Percentiles rank a stretch among this genome's conserved stretches.
Evolutionary conservation across 2,888 invertebrate species (phyloP).

Genomic region (Dryobotodes eremita): DNA sequence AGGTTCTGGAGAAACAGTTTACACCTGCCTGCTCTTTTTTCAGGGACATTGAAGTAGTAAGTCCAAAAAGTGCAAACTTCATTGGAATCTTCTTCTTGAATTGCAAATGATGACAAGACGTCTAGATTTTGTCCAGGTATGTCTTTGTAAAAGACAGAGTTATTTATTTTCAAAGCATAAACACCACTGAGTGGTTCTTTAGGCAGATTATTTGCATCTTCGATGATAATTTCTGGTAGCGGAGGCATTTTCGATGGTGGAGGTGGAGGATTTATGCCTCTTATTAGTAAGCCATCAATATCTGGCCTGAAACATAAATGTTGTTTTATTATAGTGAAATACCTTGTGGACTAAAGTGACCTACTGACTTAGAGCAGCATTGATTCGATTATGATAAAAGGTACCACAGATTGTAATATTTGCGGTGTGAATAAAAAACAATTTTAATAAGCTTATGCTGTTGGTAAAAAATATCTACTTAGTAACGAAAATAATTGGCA

Average conservation of each 20-base stretch:
- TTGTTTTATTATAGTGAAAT: not conserved
- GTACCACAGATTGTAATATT: not conserved
- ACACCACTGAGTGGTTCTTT: conserved; percentile 68
- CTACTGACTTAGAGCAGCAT: not conserved
- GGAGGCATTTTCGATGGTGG: conserved; percentile 74
- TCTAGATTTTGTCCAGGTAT: conserved; percentile 71
- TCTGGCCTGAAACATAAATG: conserved; percentile 77
- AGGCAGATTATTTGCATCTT: conserved; percentile 42
- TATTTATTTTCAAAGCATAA: conserved; percentile 84
- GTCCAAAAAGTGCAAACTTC: conserved; percentile 81
- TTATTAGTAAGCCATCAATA: conserved; percentile 77
- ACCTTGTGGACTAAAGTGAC: not conserved
- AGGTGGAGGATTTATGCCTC: conserved; percentile 78
- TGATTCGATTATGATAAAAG: not conserved
- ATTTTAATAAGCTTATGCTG: not conserved
- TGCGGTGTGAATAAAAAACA: not conserved
- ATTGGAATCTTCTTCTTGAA: conserved; percentile 75
- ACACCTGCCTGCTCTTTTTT: conserved; percentile 78
- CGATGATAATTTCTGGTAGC: conserved; percentile 74
- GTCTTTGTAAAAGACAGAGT: conserved; percentile 79
- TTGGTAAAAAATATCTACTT: too few species aligned
- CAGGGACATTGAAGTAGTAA: conserved; percentile 84
- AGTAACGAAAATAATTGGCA: not conserved
- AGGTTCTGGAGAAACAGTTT: conserved; percentile 87
- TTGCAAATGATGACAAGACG: conserved; percentile 64